Conservation (phyloP, 2,797 vertebrate genomes). For the Myotis findleyi region DNA sequence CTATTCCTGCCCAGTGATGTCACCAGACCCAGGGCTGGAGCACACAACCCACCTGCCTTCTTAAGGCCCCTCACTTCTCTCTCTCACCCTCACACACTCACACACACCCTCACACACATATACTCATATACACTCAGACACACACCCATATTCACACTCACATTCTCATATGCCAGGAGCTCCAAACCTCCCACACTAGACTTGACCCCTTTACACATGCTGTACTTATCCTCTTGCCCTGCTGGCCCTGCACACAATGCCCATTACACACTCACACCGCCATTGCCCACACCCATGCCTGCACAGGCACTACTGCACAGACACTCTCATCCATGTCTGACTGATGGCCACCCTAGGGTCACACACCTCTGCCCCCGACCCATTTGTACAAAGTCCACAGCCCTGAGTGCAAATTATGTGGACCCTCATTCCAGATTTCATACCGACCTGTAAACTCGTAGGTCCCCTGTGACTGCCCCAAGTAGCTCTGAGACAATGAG, state of each 20-base stretch:
- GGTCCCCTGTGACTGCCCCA: background rate
- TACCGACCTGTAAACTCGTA: too few species aligned
- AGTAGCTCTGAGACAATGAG: background rate
- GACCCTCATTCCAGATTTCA: background rate
- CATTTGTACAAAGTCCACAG: background rate
- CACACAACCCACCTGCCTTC: background rate
- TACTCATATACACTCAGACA: background rate
- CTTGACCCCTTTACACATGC: too few species aligned
- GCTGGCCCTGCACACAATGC: background rate
- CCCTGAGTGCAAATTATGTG: background rate
- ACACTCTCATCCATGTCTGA: accelerated
- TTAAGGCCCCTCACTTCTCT: background rate
- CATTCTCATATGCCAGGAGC: background rate
- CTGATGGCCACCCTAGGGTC: background rate
- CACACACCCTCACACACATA: background rate
- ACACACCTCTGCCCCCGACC: accelerated
- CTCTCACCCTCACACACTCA: background rate
- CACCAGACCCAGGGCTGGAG: background rate
- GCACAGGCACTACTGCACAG: too few species aligned
- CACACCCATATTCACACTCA: background rate
- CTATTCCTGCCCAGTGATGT: constrained; percentile 37
- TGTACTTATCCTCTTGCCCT: background rate
- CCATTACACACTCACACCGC: too few species aligned
- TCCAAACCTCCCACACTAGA: background rate
- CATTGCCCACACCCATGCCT: accelerated